Percentiles rank a stretch among this genome's conserved stretches.
phyloP scores from a whole-genome alignment of 2,113 vertebrate genomes.

The human region DNA sequence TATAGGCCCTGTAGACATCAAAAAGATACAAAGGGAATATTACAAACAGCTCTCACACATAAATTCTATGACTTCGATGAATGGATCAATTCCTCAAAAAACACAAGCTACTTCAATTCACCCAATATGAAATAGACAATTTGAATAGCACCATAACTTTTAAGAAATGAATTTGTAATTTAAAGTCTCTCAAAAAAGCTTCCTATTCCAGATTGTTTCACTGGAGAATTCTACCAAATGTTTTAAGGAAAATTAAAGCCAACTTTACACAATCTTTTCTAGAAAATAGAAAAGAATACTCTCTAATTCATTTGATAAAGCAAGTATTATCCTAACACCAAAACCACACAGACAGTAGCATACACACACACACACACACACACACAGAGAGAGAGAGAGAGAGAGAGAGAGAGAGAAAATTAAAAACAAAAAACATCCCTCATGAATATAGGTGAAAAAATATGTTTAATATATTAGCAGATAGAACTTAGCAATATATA shows the following conservation, averaged over 20 bases:
- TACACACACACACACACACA: background rate
- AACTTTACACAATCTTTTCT: background rate
- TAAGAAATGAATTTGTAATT: conserved; percentile 21
- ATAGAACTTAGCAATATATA: background rate
- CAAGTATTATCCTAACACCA: background rate
- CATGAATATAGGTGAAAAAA: background rate
- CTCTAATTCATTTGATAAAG: background rate
- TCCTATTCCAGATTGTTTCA: background rate
- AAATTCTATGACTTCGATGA: background rate
- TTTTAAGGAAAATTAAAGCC: conserved; percentile 47
- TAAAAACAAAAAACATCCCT: background rate
- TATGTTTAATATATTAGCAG: background rate
- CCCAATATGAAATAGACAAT: background rate
- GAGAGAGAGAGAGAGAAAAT: no score
- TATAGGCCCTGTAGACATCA: background rate
- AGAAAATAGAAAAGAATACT: background rate
- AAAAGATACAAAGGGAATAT: background rate
- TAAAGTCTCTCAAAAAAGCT: background rate
- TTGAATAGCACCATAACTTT: background rate
- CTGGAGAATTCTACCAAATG: conserved; percentile 31
- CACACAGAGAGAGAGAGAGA: no score
- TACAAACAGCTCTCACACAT: fast-evolving
- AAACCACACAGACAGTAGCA: background rate
- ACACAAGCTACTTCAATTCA: background rate
- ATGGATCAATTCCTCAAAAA: background rate